Percentiles rank a stretch among this genome's conserved stretches.
phyloP scores from a whole-genome alignment of 2,888 invertebrate species.

The Dicyrtoma fusca region DNA sequence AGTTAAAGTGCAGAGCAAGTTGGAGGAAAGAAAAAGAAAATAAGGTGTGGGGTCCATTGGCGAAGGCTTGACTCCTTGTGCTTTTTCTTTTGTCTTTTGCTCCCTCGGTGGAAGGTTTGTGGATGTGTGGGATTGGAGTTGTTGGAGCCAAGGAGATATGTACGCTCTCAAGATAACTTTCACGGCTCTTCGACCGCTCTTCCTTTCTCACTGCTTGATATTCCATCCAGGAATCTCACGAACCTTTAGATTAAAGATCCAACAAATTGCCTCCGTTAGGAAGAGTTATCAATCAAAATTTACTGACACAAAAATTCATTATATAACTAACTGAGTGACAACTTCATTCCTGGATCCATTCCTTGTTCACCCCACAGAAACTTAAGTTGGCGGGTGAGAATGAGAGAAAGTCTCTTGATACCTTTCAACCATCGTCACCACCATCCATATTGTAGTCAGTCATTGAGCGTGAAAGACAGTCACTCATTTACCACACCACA shows the following conservation, averaged over 20 bases:
- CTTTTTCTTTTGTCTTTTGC: constrained; percentile 4
- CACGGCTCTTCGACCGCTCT: constrained; percentile 5
- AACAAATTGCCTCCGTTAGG: constrained; percentile 55
- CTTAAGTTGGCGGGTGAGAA: neutral
- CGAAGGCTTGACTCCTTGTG: neutral
- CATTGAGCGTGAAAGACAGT: constrained; percentile 11
- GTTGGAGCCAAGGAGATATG: no score
- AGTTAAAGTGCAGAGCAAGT: neutral
- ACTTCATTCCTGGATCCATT: constrained; percentile 45
- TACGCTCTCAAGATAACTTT: constrained; percentile 1
- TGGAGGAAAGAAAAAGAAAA: neutral
- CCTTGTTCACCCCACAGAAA: neutral
- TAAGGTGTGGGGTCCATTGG: neutral
- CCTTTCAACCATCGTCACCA: constrained; percentile 28
- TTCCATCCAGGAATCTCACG: constrained; percentile 45
- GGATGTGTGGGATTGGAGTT: neutral
- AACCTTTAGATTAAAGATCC: constrained; percentile 54
- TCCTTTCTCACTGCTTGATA: constrained; percentile 23
- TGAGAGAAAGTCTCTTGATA: constrained; percentile 25
- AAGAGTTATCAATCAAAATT: constrained; percentile 55
- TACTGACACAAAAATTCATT: constrained; percentile 56
- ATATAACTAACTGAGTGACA: constrained; percentile 54
- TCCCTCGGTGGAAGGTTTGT: neutral
- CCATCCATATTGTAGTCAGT: constrained; percentile 29
- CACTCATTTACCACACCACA: constrained; percentile 18